Evolutionary conservation across 2,797 vertebrate genomes (phyloP).

Genomic region (Remorina albescens): DNA sequence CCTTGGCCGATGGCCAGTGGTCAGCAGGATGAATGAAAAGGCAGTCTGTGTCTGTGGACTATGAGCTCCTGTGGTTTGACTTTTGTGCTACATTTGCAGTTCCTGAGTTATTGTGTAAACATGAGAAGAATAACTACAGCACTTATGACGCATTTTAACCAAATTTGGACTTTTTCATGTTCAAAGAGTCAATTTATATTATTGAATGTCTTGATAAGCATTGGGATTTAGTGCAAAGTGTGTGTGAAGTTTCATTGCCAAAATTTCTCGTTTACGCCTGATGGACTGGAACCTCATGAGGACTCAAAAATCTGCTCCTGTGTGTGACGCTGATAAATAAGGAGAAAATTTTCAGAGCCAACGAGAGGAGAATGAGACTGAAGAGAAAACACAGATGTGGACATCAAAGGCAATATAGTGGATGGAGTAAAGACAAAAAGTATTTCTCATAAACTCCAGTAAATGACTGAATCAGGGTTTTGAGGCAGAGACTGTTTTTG

Average conservation of each 20-base stretch:
- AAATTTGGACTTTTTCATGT: background rate
- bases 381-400: slow-evolving; percentile 9
- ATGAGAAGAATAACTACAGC: background rate
- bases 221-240: background rate
- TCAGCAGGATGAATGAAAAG: too few relatives aligned
- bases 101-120: background rate
- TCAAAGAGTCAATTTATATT: background rate
- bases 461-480: too few relatives aligned
- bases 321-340: background rate
- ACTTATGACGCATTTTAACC: background rate
- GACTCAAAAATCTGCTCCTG: slow-evolving; percentile 17
- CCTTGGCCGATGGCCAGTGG: background rate
- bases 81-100: slow-evolving; percentile 33
- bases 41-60: slow-evolving; percentile 10
- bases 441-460: too few relatives aligned
- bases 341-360: background rate
- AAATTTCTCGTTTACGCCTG: slow-evolving; percentile 8
- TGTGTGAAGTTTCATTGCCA: background rate
- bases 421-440: too few relatives aligned
- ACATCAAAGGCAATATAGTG: too few relatives aligned
- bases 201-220: background rate
- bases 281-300: slow-evolving; percentile 5
- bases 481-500: too few relatives aligned
- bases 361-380: background rate
- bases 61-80: slow-evolving; percentile 22